A percentile compares a stretch with the other conserved stretches of the same genome.
These are phyloP conservation scores for Acipenser oxyrinchus DNA, from an alignment of 2,797 vertebrate genomes.

Conservation along the genomic window DNA sequence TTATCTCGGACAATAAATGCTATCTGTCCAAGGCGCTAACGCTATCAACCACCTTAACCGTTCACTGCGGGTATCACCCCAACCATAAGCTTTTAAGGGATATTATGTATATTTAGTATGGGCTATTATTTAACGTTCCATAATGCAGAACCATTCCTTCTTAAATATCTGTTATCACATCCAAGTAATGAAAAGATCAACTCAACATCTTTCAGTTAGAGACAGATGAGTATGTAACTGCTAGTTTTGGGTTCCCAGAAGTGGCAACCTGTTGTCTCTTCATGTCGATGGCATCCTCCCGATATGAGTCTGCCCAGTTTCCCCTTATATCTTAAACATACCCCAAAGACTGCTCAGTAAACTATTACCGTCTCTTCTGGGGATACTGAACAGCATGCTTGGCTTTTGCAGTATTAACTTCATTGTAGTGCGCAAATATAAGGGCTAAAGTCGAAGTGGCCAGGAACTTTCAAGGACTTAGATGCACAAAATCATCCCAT, in stretches of 20 bases:
- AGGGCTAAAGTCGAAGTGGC: neutral
- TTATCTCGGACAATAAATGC: neutral
- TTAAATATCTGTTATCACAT: slow-evolving; percentile 61
- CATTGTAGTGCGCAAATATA: too few species aligned
- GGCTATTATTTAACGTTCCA: too few species aligned
- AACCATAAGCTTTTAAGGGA: too few species aligned
- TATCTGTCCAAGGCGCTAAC: neutral
- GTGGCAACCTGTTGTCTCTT: slow-evolving; percentile 40
- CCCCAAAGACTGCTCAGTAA: slow-evolving; percentile 1
- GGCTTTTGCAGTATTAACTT: too few species aligned
- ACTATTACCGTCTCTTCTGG: too few species aligned
- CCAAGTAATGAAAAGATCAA: slow-evolving; percentile 58
- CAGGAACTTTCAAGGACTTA: neutral
- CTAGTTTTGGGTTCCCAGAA: slow-evolving; percentile 58
- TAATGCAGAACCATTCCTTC: too few species aligned
- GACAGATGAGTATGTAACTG: slow-evolving; percentile 51
- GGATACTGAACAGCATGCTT: too few species aligned
- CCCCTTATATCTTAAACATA: slow-evolving; percentile 30
- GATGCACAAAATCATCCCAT: neutral
- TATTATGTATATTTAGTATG: too few species aligned
- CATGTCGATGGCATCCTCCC: slow-evolving; percentile 18
- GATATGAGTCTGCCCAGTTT: slow-evolving; percentile 29
- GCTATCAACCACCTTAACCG: neutral
- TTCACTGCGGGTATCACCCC: too few species aligned
- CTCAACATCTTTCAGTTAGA: slow-evolving; percentile 57